Evolutionary conservation across 2,888 invertebrate genomes (phyloP).

Genomic region (Cacoxenus indagator): DNA sequence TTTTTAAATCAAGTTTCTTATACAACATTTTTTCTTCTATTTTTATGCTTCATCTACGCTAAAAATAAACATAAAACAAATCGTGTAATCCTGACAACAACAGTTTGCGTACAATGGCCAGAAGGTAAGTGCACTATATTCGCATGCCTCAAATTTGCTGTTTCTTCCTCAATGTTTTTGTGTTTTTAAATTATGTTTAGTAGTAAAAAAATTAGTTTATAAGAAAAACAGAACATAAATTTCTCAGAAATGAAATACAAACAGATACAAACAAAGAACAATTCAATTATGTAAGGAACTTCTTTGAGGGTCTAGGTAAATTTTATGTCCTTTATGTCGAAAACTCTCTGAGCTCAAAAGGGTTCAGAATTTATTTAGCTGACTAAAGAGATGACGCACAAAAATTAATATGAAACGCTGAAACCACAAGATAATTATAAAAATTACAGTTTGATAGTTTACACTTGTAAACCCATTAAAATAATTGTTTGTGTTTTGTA

Average conservation of each 20-base stretch:
- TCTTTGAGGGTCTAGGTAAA: too few relatives aligned
- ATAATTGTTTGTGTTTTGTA: too few relatives aligned
- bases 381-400: too few relatives aligned
- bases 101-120: constrained; percentile 94
- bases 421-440: too few relatives aligned
- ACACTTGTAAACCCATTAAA: too few relatives aligned
- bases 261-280: not conserved
- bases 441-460: too few relatives aligned
- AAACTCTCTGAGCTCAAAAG: too few relatives aligned
- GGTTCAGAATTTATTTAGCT: too few relatives aligned
- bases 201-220: not conserved
- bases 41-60: constrained; percentile 19
- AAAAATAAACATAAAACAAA: constrained; percentile 10
- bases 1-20: constrained; percentile 46
- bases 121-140: constrained; percentile 78
- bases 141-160: constrained; percentile 56
- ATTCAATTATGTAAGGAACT: too few relatives aligned
- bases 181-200: constrained; percentile 1
- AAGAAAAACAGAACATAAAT: not conserved
- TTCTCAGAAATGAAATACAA: not conserved
- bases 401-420: too few relatives aligned
- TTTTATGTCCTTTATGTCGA: too few relatives aligned
- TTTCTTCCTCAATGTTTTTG: not conserved
- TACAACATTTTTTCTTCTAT: constrained; percentile 42
- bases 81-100: constrained; percentile 23